Evolutionary conservation across 2,888 invertebrate species (phyloP).

Genomic region (Ceraclea dissimilis): DNA sequence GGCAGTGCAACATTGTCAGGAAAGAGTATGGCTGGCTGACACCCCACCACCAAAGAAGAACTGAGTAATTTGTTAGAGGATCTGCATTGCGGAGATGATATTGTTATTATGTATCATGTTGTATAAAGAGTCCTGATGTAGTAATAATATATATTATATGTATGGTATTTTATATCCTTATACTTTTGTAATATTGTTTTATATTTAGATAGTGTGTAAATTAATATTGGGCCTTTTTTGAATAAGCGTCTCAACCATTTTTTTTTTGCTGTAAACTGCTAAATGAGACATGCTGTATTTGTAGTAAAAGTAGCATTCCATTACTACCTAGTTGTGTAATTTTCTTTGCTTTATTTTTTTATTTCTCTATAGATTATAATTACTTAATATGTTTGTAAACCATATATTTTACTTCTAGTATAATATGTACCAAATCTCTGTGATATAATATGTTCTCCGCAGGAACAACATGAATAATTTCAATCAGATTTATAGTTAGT

Average conservation of each 20-base stretch:
- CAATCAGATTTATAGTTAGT: too few species aligned
- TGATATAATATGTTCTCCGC: background rate
- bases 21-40: constrained; percentile 34
- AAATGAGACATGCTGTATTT: too few species aligned
- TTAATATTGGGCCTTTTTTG: background rate
- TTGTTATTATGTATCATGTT: background rate
- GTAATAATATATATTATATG: background rate
- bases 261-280: too few species aligned
- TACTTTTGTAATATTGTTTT: background rate
- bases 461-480: background rate
- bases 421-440: background rate
- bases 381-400: too few species aligned
- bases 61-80: background rate
- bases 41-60: background rate
- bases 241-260: background rate
- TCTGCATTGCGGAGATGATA: background rate
- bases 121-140: background rate
- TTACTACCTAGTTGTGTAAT: background rate
- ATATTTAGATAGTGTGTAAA: background rate
- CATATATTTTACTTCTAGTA: too few species aligned
- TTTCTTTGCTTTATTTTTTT: background rate
- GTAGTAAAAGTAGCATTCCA: background rate
- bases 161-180: too few species aligned
- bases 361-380: background rate
- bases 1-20: constrained; percentile 35